A percentile compares a stretch with the other conserved stretches of the same genome.
Evolutionary conservation across 1,140 invertebrate species (phyloP).

Genomic region (Kradibia gibbosae): DNA sequence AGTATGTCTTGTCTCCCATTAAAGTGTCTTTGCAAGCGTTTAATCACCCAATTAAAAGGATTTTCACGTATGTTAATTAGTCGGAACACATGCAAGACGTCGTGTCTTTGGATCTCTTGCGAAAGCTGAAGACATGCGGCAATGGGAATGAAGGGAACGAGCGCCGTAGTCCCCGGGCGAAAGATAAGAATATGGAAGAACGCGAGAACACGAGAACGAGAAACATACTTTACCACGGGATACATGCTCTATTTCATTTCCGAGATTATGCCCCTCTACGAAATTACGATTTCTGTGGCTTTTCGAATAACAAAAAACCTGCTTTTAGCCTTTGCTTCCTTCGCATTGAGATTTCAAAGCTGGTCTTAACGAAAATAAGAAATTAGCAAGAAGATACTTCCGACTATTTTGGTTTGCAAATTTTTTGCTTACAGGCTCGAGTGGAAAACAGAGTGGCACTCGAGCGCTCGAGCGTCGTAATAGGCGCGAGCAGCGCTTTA

Average conservation of each 20-base stretch:
- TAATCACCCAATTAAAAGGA: constrained; percentile 66
- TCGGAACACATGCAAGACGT: constrained; percentile 65
- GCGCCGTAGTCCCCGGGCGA: neutral
- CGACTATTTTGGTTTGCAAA: neutral
- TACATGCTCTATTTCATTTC: neutral
- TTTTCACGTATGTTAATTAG: constrained; percentile 71
- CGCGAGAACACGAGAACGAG: neutral
- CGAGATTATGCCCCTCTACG: neutral
- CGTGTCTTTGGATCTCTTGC: constrained; percentile 51
- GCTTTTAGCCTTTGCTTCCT: neutral
- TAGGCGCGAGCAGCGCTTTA: neutral
- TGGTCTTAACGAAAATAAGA: neutral
- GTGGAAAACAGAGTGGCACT: neutral
- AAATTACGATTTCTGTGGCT: neutral
- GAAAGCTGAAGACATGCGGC: constrained; percentile 7
- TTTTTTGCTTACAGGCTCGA: neutral
- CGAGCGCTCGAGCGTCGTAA: neutral
- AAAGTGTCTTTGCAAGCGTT: constrained; percentile 58
- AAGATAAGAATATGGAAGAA: constrained; percentile 2
- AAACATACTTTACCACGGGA: neutral
- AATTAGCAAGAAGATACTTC: neutral
- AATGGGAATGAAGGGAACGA: neutral
- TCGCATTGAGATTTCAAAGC: neutral
- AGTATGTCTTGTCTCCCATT: constrained; percentile 47
- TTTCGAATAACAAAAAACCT: neutral